Conservation (phyloP, 2,797 vertebrate species). For the Darevskia mixta region DNA sequence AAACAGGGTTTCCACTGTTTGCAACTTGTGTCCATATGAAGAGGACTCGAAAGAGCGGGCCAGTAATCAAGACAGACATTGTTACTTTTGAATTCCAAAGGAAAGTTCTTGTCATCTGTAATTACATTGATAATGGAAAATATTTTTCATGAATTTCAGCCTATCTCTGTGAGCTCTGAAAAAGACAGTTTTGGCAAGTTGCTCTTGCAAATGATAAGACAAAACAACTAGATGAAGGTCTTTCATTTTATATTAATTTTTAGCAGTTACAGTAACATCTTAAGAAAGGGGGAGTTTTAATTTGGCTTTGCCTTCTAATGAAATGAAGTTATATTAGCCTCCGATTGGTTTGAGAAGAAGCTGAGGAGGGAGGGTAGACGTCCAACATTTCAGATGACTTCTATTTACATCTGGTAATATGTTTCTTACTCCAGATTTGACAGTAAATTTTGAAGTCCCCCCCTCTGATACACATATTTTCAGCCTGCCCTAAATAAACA, state of each 20-base stretch:
- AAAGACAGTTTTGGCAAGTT: conserved; percentile 45
- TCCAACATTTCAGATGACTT: conserved; percentile 28
- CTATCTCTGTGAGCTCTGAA: conserved; percentile 36
- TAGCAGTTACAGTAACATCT: conserved; percentile 48
- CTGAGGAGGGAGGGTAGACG: background rate
- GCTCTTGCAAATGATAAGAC: conserved; percentile 53
- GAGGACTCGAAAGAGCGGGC: conserved; percentile 44
- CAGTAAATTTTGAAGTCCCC: background rate
- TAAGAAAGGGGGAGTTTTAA: conserved; percentile 50
- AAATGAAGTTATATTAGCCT: conserved; percentile 37
- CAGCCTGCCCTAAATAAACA: background rate
- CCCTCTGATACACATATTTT: background rate
- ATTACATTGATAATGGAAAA: conserved; percentile 47
- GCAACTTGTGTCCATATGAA: conserved; percentile 63
- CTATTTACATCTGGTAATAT: background rate
- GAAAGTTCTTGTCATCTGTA: conserved; percentile 50
- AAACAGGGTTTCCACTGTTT: conserved; percentile 70
- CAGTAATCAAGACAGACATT: background rate
- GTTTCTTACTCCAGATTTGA: conserved; percentile 3
- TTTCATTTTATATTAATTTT: conserved; percentile 52
- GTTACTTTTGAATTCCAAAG: conserved; percentile 35
- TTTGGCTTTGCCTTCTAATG: conserved; percentile 39
- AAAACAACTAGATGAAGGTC: conserved; percentile 56
- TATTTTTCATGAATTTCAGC: conserved; percentile 57
- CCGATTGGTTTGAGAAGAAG: conserved; percentile 38